Base-by-base conservation (phyloP, 2,797 vertebrate genomes). In the Gastrophryne carolinensis region DNA sequence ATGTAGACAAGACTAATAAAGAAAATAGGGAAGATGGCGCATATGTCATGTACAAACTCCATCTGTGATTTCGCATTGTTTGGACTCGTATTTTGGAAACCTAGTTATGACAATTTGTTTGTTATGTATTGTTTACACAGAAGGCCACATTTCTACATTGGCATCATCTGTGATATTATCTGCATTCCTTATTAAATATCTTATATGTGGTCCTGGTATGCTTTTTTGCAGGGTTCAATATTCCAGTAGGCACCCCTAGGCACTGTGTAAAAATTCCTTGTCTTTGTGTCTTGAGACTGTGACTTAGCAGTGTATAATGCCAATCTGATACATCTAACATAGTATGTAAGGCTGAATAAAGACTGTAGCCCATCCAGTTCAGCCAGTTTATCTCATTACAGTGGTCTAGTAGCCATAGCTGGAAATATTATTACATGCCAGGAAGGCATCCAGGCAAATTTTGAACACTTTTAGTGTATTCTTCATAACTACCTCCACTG, bases 1-100 rank as follows among this genome's bases (percentile, higher is more conserved):
- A 49, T 60, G 39, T 34, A 58, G 27, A 49, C 24, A 35, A 37
- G 32, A n/a, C 62, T 66, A 49, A 74, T 74, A 66, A 50, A 47
- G 21, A 24, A 67, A 21, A 53, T 39, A 54, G 27, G 29, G 12
- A 39, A 65, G 21, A 66, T 24, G 10, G 5, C 26, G 6, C 56
- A 32, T 23, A 41, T 35, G 56, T 34, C 37, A n/a, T 61, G n/a
- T 37, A 63, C 21, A 41, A 41, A 41, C 32, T 41, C 58, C 24
- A 53, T 53, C 47, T 39, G 47, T 11, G 70, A 52, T 54, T 29
- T 32, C 24, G 6, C 32, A 23, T 53, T 35, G 29, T 49, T 49
- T 26, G 5, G 8, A 13, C 39, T 49, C 19, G 2, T 9, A 26
- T 49, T 70, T 37, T 13, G 27, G 32, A 65, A 53, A 34, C 47